Base-by-base conservation (phyloP, 2,797 vertebrate genomes). In the Cynopterus sphinx region DNA sequence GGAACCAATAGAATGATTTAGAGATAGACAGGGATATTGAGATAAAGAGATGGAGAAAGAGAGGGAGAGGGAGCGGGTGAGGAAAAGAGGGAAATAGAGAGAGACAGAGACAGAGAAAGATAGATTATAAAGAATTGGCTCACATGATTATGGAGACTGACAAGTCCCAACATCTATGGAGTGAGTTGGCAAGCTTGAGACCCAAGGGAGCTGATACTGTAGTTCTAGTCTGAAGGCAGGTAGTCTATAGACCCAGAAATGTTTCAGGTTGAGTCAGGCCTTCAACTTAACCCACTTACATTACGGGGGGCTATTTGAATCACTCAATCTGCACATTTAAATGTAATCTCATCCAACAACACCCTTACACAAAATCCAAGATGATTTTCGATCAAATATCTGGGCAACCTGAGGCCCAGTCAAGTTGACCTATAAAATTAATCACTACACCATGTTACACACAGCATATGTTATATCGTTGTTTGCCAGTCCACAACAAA, bases 401-500 rank as follows among this genome's bases (percentile, higher is more conserved):
- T 31, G 6, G 6, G 6, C 9, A 84, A 4, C 4, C 59, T n/a
- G 16, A 82, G 51, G 46, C 33, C 19, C 11, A 82, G n/a, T 85
- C 49, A 81, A 53, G 19, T 49, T 74, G 17, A 93, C 19, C 61
- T 6, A 78, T 59, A 74, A 94, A 79, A 73, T 83, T 95, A 94
- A 75, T 33, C 59, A 87, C 65, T 16, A 39, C 4, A 83, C 15
- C 6, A n/a, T 84, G 26, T 73, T 73, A 67, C 16, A 94, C 22
- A 65, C 2, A 82, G 51, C 95, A 88, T 68, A 94, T 68, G 5
- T 43, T 73, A 82, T 46, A n/a, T 3, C 9, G 39, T 87, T 87
- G 79, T 67, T 81, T 75, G 1, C 31, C 26, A 55, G 22, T 55
- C 41, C 39, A 85, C 51, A 92, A 82, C 17, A 93, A 83, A 91